Conservation (phyloP, 1,140 invertebrate species). For the Vollenhovia emeryi region DNA sequence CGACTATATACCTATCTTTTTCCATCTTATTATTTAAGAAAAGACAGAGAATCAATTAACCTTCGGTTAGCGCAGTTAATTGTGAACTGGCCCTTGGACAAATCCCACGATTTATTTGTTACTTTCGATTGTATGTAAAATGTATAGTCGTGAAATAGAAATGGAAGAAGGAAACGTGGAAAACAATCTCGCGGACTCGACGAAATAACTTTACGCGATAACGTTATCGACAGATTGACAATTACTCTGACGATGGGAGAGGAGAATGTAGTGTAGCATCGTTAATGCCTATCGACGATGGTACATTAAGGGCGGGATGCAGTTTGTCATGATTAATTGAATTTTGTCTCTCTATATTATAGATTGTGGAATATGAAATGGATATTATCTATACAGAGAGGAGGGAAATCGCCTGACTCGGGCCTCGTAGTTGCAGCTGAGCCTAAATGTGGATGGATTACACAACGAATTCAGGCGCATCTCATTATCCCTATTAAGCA, state of each 20-base stretch:
- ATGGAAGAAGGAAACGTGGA: not conserved
- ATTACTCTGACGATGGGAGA: not conserved
- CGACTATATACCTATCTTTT: too few species aligned
- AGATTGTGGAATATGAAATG: too few species aligned
- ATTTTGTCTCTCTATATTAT: slow-evolving; percentile 16
- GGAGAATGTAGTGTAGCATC: not conserved
- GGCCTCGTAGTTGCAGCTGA: not conserved
- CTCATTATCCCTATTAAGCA: slow-evolving; percentile 39
- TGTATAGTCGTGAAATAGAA: not conserved
- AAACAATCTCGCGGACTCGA: not conserved
- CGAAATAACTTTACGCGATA: not conserved
- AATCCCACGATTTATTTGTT: not conserved
- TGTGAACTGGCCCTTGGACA: too few species aligned
- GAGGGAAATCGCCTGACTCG: not conserved
- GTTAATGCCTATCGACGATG: slow-evolving; percentile 12
- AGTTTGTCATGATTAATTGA: slow-evolving; percentile 19
- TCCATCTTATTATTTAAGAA: too few species aligned
- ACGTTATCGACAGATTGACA: not conserved
- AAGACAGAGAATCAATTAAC: too few species aligned
- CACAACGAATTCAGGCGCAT: slow-evolving; percentile 15
- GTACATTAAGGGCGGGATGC: not conserved
- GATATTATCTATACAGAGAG: too few species aligned
- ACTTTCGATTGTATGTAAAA: not conserved
- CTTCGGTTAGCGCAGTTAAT: too few species aligned
- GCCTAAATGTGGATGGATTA: slow-evolving; percentile 20